Percentiles rank a stretch among this genome's conserved stretches.
phyloP scores from a whole-genome alignment of 2,797 vertebrate genomes.

The Phoxinus dragarum region DNA sequence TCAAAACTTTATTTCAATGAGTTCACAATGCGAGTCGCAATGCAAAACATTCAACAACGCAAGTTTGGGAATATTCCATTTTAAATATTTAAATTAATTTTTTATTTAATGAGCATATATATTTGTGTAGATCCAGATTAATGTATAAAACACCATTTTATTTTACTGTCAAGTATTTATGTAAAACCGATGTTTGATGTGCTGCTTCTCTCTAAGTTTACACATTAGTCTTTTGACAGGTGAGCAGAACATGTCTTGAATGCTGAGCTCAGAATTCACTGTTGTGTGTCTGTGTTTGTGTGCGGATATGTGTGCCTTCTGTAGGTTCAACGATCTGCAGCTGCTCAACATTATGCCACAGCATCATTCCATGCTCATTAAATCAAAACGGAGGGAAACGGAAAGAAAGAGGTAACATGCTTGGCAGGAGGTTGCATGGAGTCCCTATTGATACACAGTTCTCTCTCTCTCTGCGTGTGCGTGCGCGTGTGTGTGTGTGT shows the following conservation, averaged over 20 bases:
- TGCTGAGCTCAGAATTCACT: neutral
- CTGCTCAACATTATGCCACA: slow-evolving; percentile 31
- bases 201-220: neutral
- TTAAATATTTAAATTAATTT: neutral
- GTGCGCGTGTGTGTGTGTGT: too few relatives aligned
- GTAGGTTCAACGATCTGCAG: slow-evolving; percentile 1
- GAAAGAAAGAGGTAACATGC: slow-evolving; percentile 57
- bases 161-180: neutral
- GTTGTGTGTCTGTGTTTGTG: slow-evolving; percentile 13
- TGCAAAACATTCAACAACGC: neutral
- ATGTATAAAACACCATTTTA: neutral
- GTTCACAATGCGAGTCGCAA: neutral
- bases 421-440: slow-evolving; percentile 7
- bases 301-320: neutral
- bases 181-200: neutral
- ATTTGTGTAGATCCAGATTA: neutral
- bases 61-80: neutral
- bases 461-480: neutral
- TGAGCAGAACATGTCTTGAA: neutral
- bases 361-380: slow-evolving; percentile 61
- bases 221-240: slow-evolving; percentile 9
- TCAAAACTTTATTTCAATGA: neutral
- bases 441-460: slow-evolving; percentile 19
- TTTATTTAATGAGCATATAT: neutral
- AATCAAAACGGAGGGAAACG: slow-evolving; percentile 53